A percentile compares a stretch with the other conserved stretches of the same genome.
phyloP scores from a whole-genome alignment of 2,888 invertebrate species.

The Papilio gigon region DNA sequence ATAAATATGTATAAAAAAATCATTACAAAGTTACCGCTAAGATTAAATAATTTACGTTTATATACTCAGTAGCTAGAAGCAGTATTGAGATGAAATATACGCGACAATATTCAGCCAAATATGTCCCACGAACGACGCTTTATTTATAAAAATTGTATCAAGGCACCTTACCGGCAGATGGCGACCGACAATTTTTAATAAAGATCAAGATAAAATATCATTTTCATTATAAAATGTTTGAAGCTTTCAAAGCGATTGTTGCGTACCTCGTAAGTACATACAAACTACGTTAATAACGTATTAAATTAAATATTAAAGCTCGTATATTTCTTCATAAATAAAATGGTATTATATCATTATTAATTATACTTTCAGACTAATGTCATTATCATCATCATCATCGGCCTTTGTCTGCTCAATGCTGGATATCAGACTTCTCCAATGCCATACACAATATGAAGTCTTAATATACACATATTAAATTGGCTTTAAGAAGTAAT shows the following conservation, averaged over 20 bases:
- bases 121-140: not conserved
- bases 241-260: constrained; percentile 15
- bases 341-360: not conserved
- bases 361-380: too few relatives aligned
- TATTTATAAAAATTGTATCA: constrained; percentile 30
- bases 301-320: not conserved
- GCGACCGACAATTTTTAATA: constrained; percentile 27
- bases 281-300: constrained; percentile 1
- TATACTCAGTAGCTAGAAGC: not conserved
- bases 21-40: not conserved
- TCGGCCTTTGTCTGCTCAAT: too few relatives aligned
- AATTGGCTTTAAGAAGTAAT: too few relatives aligned
- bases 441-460: too few relatives aligned
- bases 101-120: constrained; percentile 21
- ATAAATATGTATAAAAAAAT: not conserved
- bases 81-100: constrained; percentile 24
- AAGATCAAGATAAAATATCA: constrained; percentile 28
- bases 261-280: constrained; percentile 13
- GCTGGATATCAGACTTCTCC: too few relatives aligned
- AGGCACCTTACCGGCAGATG: not conserved
- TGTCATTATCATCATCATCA: too few relatives aligned
- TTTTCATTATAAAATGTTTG: constrained; percentile 29
- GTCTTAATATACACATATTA: too few relatives aligned
- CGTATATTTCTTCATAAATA: not conserved
- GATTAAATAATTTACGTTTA: not conserved